These are phyloP conservation scores for Scaptomyza cyrtandrae DNA, from an alignment of 2,888 invertebrate species.

Conservation along the genomic window DNA sequence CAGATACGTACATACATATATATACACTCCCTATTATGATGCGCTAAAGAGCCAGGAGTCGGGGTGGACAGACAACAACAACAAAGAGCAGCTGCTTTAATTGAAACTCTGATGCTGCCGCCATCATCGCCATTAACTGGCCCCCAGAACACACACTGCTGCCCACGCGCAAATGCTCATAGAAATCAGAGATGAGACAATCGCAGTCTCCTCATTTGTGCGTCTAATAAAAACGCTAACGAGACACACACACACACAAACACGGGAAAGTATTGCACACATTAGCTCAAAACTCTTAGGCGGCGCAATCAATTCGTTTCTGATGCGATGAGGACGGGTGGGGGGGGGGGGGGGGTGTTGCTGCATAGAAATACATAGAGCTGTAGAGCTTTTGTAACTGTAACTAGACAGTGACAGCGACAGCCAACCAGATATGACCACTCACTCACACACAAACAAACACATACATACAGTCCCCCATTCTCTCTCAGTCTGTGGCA, in stretches of 20 bases:
- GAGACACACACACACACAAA: constrained; percentile 50
- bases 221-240: constrained; percentile 79
- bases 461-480: constrained; percentile 5
- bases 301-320: constrained; percentile 67
- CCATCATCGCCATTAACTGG: constrained; percentile 63
- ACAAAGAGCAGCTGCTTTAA: constrained; percentile 63
- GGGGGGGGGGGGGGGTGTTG: no score
- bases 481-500: constrained; percentile 40
- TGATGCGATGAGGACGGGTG: constrained; percentile 20
- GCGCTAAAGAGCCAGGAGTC: constrained; percentile 57
- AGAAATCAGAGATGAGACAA: constrained; percentile 48
- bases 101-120: constrained; percentile 73
- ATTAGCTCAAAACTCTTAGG: constrained; percentile 69
- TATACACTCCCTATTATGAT: constrained; percentile 63
- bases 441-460: constrained; percentile 32
- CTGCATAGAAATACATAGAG: background rate
- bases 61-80: constrained; percentile 13
- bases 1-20: background rate
- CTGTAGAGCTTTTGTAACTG: constrained; percentile 38
- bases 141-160: constrained; percentile 13
- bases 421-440: constrained; percentile 44
- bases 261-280: constrained; percentile 24
- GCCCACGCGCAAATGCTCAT: constrained; percentile 10
- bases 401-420: constrained; percentile 51
- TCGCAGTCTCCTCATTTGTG: constrained; percentile 66